phyloP scores from a whole-genome alignment of 1,140 invertebrate species.

The Hyles vespertilio region DNA sequence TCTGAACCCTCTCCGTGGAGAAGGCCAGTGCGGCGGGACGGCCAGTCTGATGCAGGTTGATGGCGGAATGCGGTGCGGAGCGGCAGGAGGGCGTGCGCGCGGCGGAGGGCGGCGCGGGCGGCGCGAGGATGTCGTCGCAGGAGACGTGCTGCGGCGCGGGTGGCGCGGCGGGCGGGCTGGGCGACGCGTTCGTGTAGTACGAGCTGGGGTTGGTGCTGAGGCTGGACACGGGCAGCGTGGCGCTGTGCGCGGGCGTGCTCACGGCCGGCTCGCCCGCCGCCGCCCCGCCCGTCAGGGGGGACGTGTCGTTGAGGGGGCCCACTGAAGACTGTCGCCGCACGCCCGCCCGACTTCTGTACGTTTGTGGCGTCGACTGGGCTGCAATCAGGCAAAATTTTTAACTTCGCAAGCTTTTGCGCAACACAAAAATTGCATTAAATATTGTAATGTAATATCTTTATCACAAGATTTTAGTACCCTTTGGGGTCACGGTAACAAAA shows the following conservation, averaged over 20 bases:
- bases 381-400: constrained; percentile 19
- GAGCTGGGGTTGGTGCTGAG: constrained; percentile 67
- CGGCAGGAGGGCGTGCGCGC: constrained; percentile 56
- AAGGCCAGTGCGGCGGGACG: constrained; percentile 53
- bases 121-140: constrained; percentile 65
- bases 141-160: constrained; percentile 58
- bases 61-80: constrained; percentile 68
- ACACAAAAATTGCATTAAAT: not conserved
- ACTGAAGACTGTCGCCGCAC: constrained; percentile 78
- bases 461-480: too few relatives aligned
- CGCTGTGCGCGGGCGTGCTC: constrained; percentile 63
- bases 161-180: constrained; percentile 53
- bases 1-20: constrained; percentile 45
- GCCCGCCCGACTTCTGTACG: constrained; percentile 71
- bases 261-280: constrained; percentile 56
- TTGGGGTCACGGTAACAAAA: too few relatives aligned
- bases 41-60: constrained; percentile 62
- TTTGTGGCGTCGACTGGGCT: constrained; percentile 77
- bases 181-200: constrained; percentile 66
- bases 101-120: constrained; percentile 36
- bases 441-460: too few relatives aligned
- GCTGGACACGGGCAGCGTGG: constrained; percentile 60
- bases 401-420: not conserved
- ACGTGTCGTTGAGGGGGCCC: constrained; percentile 72
- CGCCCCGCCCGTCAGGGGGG: constrained; percentile 60